Evolutionary conservation across 2,888 invertebrate species (phyloP), one percentile per base, ranked within the genome.

Genomic region (Pandemis corylana): DNA sequence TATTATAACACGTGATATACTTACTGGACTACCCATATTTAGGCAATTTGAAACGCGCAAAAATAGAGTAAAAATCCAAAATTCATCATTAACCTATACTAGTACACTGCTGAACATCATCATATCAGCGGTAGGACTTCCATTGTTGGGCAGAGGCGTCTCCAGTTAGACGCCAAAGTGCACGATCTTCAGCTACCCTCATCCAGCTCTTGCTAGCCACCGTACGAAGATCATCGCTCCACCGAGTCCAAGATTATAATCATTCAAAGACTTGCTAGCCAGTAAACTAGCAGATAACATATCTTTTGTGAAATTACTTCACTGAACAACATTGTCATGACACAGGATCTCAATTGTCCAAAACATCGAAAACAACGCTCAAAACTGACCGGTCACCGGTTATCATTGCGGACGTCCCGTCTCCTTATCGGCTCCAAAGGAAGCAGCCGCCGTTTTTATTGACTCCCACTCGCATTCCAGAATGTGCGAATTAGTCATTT

Each of bases 381-480:
- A 44, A 46, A 84, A 85, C 79, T 84, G 89, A 88, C 89, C 90
- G 91, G 90, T 90, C 90, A 85, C 75, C 70, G 67, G 78, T 84
- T 93, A 94, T 94, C 94, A 78, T 72, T 82, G 81, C 91, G 94
- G 94, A 94, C 87, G 83, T 94, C 94, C 94, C 92, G 93, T 80
- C 77, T 75, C 76, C 78, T 90, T 93, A 93, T 93, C 93, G 80
- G 62, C n/a, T 13, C 46, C 77, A 87, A 85, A 91, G 94, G 94
- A 94, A 93, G 87, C 94, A 92, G 92, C 81, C 90, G 80, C 81
- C 89, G 87, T 90, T 92, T 89, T 90, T 93, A 90, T 91, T 90
- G 89, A 83, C 86, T 85, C 85, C 83, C 82, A 83, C 79, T 71
- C 64, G 68, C 68, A 84, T 87, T 89, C 88, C 87, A 87, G 86